Base-by-base conservation (phyloP, 2,113 vertebrate genomes). In the Suricata suricatta region DNA sequence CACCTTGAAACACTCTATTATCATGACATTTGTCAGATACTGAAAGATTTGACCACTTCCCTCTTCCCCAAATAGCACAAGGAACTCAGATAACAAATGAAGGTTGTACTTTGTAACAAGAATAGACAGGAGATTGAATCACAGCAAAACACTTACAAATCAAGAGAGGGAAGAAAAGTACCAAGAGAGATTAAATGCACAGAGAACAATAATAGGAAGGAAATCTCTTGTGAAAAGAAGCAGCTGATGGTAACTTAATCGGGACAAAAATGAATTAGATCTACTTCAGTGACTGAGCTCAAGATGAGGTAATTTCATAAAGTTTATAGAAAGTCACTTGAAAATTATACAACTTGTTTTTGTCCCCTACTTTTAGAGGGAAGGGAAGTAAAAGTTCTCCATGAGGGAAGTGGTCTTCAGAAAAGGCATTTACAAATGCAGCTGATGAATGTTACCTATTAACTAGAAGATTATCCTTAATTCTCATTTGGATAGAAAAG, bases 21-120 rank as follows among this genome's bases (percentile, higher is more conserved):
- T 97, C 63, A 96, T 44, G 79, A 86, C 80, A 95, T 93, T 96
- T 96, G 85, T 97, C 96, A 97, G 96, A 97, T 86, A 95, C 31
- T 82, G 50, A 71, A 94, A 93, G 90, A 97, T 97, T 95, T 90
- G 93, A 92, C 89, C 88, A 96, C 44, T 97, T 98, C 54, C 76
- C 35, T 95, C 33, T 77, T 96, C 63, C 47, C 68, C 76, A 88
- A 90, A 97, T 50, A 97, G 69, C 85, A 93, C 95, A 52, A 96
- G 89, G 93, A 86, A 96, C 50, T 33, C 93, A 95, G 74, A 72
- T 0, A 97, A 90, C 95, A 98, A 98, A 97, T 15, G 63, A 97
- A 97, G 89, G 68, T 38, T 98, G 52, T 97, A 89, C 87, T 98
- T 94, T 98, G 74, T 90, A 98, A 97, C 89, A 97, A 93, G 97